A percentile compares a stretch with the other conserved stretches of the same genome.
phyloP scores from a whole-genome alignment of 1,140 invertebrate species.

The Steinernema khuongi region DNA sequence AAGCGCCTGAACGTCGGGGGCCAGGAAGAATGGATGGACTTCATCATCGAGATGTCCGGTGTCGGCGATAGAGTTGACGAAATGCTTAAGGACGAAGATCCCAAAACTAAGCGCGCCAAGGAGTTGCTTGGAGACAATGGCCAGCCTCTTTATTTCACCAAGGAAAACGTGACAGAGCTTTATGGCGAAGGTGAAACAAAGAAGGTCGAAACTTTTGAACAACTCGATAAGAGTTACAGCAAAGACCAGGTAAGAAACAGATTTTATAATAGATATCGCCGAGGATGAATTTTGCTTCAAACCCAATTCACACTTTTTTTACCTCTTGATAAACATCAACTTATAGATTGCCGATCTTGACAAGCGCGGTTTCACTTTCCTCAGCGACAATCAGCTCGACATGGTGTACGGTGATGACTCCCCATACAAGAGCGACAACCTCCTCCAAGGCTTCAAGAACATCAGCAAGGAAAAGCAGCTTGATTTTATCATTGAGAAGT shows the following conservation, averaged over 20 bases:
- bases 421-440: slow-evolving; percentile 8
- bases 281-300: too few relatives aligned
- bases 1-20: slow-evolving; percentile 35
- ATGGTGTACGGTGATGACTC: slow-evolving; percentile 26
- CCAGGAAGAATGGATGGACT: slow-evolving; percentile 41
- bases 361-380: slow-evolving; percentile 23
- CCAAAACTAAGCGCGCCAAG: slow-evolving; percentile 27
- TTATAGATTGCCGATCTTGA: slow-evolving; percentile 14
- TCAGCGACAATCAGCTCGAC: slow-evolving; percentile 28
- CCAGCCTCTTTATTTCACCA: slow-evolving; percentile 7
- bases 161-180: slow-evolving; percentile 22
- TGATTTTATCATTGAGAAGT: slow-evolving; percentile 30
- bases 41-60: slow-evolving; percentile 38
- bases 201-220: slow-evolving; percentile 24
- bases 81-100: slow-evolving; percentile 6
- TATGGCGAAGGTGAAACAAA: slow-evolving; percentile 21
- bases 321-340: too few relatives aligned
- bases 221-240: slow-evolving; percentile 20
- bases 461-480: slow-evolving; percentile 25
- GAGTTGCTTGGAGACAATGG: slow-evolving; percentile 21
- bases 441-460: slow-evolving; percentile 25
- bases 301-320: too few relatives aligned
- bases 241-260: slow-evolving; percentile 18
- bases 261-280: too few relatives aligned
- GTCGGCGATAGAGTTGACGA: slow-evolving; percentile 13